These are phyloP conservation scores for Buphagus erythrorhynchus DNA, from an alignment of 2,797 vertebrate species.

Conservation along the genomic window DNA sequence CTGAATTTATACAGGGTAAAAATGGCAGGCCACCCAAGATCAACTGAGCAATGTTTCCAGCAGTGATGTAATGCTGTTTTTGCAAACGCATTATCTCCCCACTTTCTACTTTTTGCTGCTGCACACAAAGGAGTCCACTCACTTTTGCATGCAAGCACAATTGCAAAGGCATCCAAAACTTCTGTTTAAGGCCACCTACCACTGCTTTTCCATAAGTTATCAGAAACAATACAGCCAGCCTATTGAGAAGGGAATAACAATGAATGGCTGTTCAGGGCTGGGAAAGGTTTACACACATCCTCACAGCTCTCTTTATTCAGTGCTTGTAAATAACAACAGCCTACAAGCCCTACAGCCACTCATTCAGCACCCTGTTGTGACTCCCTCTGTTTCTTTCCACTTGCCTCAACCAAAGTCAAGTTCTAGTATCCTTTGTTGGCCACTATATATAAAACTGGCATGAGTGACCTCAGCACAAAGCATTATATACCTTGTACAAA, in stretches of 20 bases:
- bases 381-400: neutral
- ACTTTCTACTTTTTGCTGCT: neutral
- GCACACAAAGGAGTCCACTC: neutral
- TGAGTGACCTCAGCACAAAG: neutral
- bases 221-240: neutral
- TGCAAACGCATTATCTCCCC: constrained; percentile 16
- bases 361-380: constrained; percentile 9
- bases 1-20: neutral
- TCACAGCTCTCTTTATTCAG: neutral
- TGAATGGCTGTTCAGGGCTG: neutral
- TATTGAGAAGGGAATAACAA: neutral
- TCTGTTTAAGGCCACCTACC: neutral
- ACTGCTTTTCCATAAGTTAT: neutral
- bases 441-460: neutral
- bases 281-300: neutral
- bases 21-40: constrained; percentile 3
- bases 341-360: neutral
- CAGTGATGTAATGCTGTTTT: constrained; percentile 5
- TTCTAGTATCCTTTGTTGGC: neutral
- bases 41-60: neutral
- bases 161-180: neutral
- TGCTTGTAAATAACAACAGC: neutral
- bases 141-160: neutral
- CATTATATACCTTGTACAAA: neutral
- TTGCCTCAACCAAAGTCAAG: constrained; percentile 26